Evolutionary conservation across 2,888 invertebrate species (phyloP).

Genomic region (Plusia festucae): DNA sequence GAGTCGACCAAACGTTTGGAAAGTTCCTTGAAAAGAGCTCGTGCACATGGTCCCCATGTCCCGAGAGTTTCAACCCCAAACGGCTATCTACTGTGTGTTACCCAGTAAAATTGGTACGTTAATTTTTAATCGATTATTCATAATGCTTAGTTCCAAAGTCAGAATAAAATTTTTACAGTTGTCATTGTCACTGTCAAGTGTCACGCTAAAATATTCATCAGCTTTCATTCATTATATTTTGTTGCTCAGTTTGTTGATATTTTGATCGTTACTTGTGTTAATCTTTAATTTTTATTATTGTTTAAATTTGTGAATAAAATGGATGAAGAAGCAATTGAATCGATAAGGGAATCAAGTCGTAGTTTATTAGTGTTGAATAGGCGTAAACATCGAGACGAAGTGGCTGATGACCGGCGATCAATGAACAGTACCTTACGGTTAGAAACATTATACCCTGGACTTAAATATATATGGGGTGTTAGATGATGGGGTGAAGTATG

Average conservation of each 20-base stretch:
- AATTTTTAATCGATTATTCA: background rate
- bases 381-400: constrained; percentile 71
- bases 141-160: background rate
- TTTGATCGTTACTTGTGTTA: background rate
- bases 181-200: background rate
- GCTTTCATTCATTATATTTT: background rate
- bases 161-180: background rate
- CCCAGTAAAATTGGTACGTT: too few species aligned
- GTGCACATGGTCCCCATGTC: too few species aligned
- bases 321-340: constrained; percentile 62
- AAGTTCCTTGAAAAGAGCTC: too few species aligned
- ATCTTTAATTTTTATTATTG: background rate
- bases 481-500: background rate
- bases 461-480: background rate
- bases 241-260: background rate
- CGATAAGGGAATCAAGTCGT: constrained; percentile 72
- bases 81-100: too few species aligned
- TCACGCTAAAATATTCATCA: background rate
- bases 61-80: too few species aligned
- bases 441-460: background rate
- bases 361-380: constrained; percentile 69
- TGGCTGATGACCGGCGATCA: constrained; percentile 68
- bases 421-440: constrained; percentile 64
- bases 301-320: constrained; percentile 40
- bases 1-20: too few species aligned